Evolutionary conservation across 2,888 invertebrate genomes (phyloP).

Genomic region (Stenolophus ochropezus): DNA sequence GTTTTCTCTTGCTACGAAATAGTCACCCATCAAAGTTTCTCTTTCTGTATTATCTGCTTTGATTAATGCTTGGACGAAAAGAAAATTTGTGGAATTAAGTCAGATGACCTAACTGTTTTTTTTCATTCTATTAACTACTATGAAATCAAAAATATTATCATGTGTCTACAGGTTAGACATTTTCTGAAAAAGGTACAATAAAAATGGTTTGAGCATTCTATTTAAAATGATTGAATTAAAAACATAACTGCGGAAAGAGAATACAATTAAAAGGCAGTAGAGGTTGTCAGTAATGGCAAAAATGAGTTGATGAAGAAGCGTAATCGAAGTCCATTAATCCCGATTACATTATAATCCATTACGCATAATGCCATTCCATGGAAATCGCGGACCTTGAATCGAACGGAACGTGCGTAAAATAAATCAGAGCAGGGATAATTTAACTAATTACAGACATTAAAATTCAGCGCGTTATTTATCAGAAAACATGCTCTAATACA

Average conservation of each 20-base stretch:
- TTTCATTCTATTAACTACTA: too few relatives aligned
- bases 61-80: too few relatives aligned
- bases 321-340: not conserved
- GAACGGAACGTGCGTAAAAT: conserved; percentile 20
- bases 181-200: not conserved
- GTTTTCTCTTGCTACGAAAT: too few relatives aligned
- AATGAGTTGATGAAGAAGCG: not conserved
- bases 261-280: not conserved
- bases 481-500: conserved; percentile 45
- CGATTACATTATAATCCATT: conserved; percentile 18
- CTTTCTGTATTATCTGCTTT: too few relatives aligned
- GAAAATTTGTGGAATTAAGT: too few relatives aligned
- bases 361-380: conserved; percentile 9
- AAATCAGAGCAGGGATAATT: conserved; percentile 33
- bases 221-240: not conserved
- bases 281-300: not conserved
- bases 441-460: conserved; percentile 42
- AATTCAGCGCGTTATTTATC: conserved; percentile 48
- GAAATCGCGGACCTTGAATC: conserved; percentile 14
- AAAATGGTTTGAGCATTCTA: not conserved
- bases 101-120: too few relatives aligned
- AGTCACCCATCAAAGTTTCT: too few relatives aligned
- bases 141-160: too few relatives aligned
- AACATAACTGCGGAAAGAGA: not conserved
- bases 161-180: too few relatives aligned